Percentiles rank a stretch among this genome's conserved stretches.
Conservation (phyloP, 2,888 invertebrate species). For the Sthenelais limicola region DNA sequence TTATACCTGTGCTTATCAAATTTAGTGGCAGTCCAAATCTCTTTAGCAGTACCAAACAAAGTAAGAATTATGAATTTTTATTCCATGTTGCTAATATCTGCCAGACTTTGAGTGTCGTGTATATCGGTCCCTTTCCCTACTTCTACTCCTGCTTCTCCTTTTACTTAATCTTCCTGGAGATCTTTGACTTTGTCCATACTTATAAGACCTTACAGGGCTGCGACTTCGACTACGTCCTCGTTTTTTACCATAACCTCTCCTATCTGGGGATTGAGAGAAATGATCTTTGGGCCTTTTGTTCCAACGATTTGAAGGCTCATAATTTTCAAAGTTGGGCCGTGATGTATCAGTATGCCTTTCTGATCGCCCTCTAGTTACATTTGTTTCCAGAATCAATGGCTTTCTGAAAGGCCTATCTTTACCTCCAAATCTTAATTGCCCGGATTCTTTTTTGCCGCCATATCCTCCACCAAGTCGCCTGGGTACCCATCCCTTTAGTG, state of each 20-base stretch:
- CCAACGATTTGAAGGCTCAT: no score
- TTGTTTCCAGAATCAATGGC: conserved; percentile 44
- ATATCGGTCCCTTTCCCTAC: not conserved
- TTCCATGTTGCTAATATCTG: not conserved
- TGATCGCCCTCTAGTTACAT: not conserved
- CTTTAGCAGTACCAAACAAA: no score
- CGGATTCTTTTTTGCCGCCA: conserved; percentile 88
- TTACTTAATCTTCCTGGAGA: not conserved
- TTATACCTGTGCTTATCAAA: no score
- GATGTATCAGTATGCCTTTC: no score
- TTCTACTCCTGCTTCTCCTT: conserved; percentile 9
- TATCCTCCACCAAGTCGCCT: conserved; percentile 89
- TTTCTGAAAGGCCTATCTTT: conserved; percentile 81
- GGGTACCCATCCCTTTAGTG: conserved; percentile 84
- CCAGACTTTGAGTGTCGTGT: conserved; percentile 12
- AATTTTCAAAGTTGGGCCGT: no score
- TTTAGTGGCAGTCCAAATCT: no score
- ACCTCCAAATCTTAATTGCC: conserved; percentile 90
- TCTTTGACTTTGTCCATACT: not conserved
- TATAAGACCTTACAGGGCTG: not conserved
- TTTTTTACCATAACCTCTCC: not conserved
- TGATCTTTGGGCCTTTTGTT: no score
- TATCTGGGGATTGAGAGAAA: no score
- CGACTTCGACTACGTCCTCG: conserved; percentile 2
- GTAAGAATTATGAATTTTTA: no score